Evolutionary conservation across 2,113 vertebrate genomes (phyloP).

Genomic region (Microcebus ravelobensis): DNA sequence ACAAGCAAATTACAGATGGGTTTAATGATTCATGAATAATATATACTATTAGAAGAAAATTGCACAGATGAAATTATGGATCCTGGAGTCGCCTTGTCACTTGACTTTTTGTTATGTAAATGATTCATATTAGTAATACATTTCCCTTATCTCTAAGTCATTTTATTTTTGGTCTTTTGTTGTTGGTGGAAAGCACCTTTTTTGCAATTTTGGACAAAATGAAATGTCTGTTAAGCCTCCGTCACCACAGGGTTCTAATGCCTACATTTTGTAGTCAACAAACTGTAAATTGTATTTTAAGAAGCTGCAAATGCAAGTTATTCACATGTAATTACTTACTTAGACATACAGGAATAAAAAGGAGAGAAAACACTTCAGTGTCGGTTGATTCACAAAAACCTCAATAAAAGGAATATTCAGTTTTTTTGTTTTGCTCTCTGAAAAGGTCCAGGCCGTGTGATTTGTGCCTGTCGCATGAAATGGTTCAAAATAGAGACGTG

Average conservation of each 20-base stretch:
- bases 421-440: background rate
- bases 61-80: background rate
- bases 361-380: background rate
- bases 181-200: background rate
- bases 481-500: background rate
- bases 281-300: background rate
- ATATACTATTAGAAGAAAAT: background rate
- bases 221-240: fast-evolving
- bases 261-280: too few relatives aligned
- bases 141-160: background rate
- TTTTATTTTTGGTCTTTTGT: background rate
- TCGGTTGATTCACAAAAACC: background rate
- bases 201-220: background rate
- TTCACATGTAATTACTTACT: background rate
- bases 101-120: background rate
- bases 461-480: background rate
- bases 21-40: background rate
- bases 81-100: too few relatives aligned
- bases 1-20: background rate
- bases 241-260: background rate
- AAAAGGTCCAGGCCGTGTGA: background rate
- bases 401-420: background rate
- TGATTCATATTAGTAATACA: background rate
- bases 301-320: background rate
- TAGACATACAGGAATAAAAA: background rate